Percentiles rank a stretch among this genome's conserved stretches.
Evolutionary conservation across 2,797 vertebrate species (phyloP).

Genomic region (Tadarida brasiliensis): DNA sequence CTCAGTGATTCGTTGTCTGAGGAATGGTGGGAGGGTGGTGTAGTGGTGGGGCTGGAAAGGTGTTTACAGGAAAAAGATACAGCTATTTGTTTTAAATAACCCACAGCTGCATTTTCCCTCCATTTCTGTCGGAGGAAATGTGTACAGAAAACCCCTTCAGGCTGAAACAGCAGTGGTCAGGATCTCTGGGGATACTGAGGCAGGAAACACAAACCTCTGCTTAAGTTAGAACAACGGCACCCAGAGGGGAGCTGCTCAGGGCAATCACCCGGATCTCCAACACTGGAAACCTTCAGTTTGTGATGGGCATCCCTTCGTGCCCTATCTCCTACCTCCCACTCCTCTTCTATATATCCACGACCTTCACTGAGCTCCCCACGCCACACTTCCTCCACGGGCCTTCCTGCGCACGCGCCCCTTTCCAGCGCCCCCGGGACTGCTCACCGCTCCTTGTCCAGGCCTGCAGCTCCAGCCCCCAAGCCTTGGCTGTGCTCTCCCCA

Average conservation of each 20-base stretch:
- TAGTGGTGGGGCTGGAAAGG: neutral
- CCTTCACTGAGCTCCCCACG: neutral
- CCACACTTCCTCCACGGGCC: neutral
- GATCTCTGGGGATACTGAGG: neutral
- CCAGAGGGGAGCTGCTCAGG: neutral
- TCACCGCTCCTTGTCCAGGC: neutral
- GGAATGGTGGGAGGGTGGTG: neutral
- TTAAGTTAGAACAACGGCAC: neutral
- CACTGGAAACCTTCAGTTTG: neutral
- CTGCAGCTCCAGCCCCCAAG: neutral
- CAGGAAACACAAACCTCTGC: neutral
- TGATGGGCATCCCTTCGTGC: accelerated
- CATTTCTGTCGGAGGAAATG: neutral
- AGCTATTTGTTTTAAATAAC: neutral
- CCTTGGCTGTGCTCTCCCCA: neutral
- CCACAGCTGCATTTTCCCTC: neutral
- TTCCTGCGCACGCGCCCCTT: accelerated
- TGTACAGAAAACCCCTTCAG: neutral
- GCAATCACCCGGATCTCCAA: neutral
- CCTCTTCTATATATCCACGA: neutral
- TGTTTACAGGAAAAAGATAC: neutral
- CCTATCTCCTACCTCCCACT: neutral
- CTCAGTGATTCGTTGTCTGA: neutral
- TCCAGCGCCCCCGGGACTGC: neutral
- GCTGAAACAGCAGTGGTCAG: neutral